These are phyloP conservation scores for Dendroctonus valens DNA, from an alignment of 1,140 invertebrate species.

Conservation along the genomic window DNA sequence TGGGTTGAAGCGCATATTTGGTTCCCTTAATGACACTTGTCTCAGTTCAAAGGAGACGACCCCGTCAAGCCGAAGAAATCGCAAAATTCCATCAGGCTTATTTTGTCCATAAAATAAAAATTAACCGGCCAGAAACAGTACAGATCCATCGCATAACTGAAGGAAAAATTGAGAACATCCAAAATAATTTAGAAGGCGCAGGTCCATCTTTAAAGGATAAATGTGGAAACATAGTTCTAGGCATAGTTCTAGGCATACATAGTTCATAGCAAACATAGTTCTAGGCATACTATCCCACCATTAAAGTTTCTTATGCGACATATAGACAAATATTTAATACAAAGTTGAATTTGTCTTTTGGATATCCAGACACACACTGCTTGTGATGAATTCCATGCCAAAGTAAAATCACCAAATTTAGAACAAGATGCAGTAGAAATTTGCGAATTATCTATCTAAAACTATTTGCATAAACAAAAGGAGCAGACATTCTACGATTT, in stretches of 20 bases:
- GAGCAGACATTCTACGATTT: constrained; percentile 10
- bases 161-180: constrained; percentile 4
- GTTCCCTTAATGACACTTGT: neutral
- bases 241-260: neutral
- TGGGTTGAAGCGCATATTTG: neutral
- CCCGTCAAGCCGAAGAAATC: neutral
- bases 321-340: constrained; percentile 20
- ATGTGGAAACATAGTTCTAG: neutral
- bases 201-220: neutral
- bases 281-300: constrained; percentile 4
- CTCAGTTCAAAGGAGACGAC: neutral
- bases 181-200: neutral
- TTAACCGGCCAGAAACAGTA: neutral
- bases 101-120: neutral
- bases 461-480: constrained; percentile 15
- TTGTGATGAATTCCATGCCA: neutral
- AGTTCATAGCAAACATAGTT: constrained; percentile 8
- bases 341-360: constrained; percentile 12
- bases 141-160: neutral
- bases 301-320: neutral
- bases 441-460: constrained; percentile 7
- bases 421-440: constrained; percentile 5
- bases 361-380: constrained; percentile 2
- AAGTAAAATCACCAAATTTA: constrained; percentile 8
- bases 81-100: neutral